Evolutionary conservation across 2,888 invertebrate genomes (phyloP), one percentile per base, ranked within the genome.

Genomic region (Octodonta nipae): DNA sequence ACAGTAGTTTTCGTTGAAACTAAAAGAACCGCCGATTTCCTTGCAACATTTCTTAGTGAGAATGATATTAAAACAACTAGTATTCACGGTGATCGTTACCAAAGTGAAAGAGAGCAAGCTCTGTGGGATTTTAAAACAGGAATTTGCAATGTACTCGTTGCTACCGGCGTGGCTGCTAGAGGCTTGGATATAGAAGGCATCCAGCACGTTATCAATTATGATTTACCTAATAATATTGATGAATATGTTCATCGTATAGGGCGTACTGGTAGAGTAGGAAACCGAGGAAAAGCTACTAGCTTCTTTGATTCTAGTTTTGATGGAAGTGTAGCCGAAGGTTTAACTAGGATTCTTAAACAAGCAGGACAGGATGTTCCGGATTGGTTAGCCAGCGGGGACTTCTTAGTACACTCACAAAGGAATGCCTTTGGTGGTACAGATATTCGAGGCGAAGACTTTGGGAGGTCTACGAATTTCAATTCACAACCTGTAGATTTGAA

Each of bases 231-330:
- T 36, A 74, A 74, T 40, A 83, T 92, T 41, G 92, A 92, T 44
- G 92, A 92, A 47, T 95, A 93, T 49, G 91, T 93, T 1, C 95
- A 95, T 60, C 70, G 93, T 35, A 89, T 95, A 45, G 95, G 95
- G 1, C 71, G 95, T 42, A 95, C 95, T 4, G 95, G 93, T 0
- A 74, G 95, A 41, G 87, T 95, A 0, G 93, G 59, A 7, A 86
- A 86, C 52, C 68, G 77, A 17, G 95, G 95, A 2, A 79, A 72
- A 42, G 83, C 93, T 0, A 78, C 88, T 0, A 87, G 88, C 0
- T 84, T 93, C 61, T 91, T 70, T 54, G 83, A 88, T 37, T 40
- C 49, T 0, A 54, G 50, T 59, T 1, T 65, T 55, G 86, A 91
- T 52, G 37, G 54, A 0, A 61, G 63, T 0, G 45, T 91, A 1